Conservation (phyloP, 2,888 invertebrate genomes). For the Calliopum simillimum region DNA sequence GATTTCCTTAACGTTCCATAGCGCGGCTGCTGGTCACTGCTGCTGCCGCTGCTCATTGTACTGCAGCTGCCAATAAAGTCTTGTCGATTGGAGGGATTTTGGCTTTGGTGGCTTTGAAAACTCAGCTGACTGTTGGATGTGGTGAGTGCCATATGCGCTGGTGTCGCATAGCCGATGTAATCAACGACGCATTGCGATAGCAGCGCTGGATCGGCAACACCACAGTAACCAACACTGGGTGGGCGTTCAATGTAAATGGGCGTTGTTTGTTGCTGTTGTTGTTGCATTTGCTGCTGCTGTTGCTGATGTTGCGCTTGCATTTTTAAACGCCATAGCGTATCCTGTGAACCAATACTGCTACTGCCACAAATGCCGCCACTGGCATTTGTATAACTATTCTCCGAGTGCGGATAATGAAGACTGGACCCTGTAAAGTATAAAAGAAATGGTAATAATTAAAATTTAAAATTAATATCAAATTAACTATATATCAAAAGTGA, state of each 20-base stretch:
- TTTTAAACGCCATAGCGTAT: slow-evolving; percentile 60
- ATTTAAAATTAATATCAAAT: too few species aligned
- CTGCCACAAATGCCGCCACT: slow-evolving; percentile 45
- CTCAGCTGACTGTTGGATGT: slow-evolving; percentile 50
- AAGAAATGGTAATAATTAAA: too few species aligned
- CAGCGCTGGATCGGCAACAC: slow-evolving; percentile 42
- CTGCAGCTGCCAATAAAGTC: slow-evolving; percentile 25
- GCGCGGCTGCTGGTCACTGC: slow-evolving; percentile 57
- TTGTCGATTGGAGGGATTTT: slow-evolving; percentile 37
- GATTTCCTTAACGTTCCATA: slow-evolving; percentile 59
- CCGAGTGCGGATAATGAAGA: slow-evolving; percentile 50
- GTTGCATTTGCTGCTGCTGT: slow-evolving; percentile 48
- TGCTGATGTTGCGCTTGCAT: slow-evolving; percentile 42
- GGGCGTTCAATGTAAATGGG: slow-evolving; percentile 61
- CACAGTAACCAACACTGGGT: slow-evolving; percentile 54
- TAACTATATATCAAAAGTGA: background rate
- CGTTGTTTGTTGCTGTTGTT: slow-evolving; percentile 44
- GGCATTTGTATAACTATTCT: slow-evolving; percentile 61
- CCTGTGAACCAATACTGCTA: slow-evolving; percentile 51
- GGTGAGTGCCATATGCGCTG: slow-evolving; percentile 53
- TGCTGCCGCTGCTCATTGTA: slow-evolving; percentile 36
- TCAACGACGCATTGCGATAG: slow-evolving; percentile 55
- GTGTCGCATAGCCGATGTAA: slow-evolving; percentile 57
- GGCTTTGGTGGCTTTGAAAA: slow-evolving; percentile 49
- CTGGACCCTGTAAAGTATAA: slow-evolving; percentile 52